Evolutionary conservation across 1,140 invertebrate genomes (phyloP).

Genomic region (Sitophilus oryzae): DNA sequence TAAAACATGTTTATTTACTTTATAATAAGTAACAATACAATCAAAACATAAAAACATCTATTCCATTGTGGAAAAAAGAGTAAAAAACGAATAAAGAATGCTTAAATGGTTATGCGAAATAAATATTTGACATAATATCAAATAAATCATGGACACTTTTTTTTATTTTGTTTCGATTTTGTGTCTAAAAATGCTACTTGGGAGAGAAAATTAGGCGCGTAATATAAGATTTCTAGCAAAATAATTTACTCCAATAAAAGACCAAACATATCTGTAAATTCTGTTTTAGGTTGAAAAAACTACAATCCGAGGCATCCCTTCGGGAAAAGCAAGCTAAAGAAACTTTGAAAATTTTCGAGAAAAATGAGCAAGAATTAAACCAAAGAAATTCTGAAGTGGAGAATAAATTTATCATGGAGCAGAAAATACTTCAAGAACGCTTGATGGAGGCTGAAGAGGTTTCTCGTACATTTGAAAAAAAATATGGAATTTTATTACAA

Average conservation of each 20-base stretch:
- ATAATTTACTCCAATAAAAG: background rate
- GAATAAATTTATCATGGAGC: slow-evolving; percentile 61
- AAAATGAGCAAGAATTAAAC: slow-evolving; percentile 65
- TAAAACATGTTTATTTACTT: too few relatives aligned
- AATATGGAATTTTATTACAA: slow-evolving; percentile 53
- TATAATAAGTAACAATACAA: too few relatives aligned
- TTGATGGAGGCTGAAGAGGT: slow-evolving; percentile 44
- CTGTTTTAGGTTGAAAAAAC: slow-evolving; percentile 53
- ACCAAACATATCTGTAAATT: background rate
- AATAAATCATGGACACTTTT: too few relatives aligned
- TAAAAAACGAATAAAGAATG: too few relatives aligned
- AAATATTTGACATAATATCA: too few relatives aligned
- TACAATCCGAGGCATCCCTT: slow-evolving; percentile 55
- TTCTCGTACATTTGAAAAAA: slow-evolving; percentile 50
- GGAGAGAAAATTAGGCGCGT: too few relatives aligned
- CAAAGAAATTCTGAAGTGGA: slow-evolving; percentile 62
- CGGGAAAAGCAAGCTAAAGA: slow-evolving; percentile 65
- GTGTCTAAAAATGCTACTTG: too few relatives aligned
- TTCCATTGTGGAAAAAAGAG: too few relatives aligned
- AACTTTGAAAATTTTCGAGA: slow-evolving; percentile 58
- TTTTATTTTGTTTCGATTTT: too few relatives aligned
- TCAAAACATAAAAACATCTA: too few relatives aligned
- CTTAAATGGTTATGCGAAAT: too few relatives aligned
- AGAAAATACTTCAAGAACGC: slow-evolving; percentile 47
- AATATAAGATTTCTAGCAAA: too few relatives aligned